These are phyloP conservation scores for Muntiacus reevesi DNA, from an alignment of 2,113 vertebrate genomes.

Conservation along the genomic window DNA sequence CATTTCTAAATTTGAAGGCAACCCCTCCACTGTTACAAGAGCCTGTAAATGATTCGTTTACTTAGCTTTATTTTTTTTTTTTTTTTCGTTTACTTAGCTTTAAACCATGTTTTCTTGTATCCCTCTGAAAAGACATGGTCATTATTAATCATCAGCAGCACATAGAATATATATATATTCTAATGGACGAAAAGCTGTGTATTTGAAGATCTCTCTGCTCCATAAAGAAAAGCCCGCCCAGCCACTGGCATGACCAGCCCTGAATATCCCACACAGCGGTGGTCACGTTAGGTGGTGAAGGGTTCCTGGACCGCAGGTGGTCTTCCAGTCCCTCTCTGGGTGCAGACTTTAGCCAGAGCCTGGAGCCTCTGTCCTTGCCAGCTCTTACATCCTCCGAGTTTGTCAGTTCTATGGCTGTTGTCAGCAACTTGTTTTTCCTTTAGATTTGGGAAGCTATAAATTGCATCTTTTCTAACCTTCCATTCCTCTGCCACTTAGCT, in stretches of 20 bases:
- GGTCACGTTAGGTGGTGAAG: constrained; percentile 4
- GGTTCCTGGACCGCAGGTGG: constrained; percentile 12
- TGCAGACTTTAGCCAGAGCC: constrained; percentile 59
- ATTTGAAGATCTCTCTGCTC: constrained; percentile 37
- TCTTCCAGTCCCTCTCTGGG: constrained; percentile 42
- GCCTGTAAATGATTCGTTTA: not conserved
- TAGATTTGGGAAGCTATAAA: constrained; percentile 65
- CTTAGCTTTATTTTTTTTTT: not conserved
- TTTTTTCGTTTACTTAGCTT: not conserved
- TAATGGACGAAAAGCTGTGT: not conserved
- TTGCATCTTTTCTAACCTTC: constrained; percentile 70
- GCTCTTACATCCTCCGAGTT: constrained; percentile 60
- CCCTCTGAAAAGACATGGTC: not conserved
- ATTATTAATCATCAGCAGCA: not conserved
- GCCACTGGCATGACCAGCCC: not conserved
- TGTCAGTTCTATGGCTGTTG: constrained; percentile 52
- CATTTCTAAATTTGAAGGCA: constrained; percentile 11
- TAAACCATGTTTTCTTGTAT: not conserved
- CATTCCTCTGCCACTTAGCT: constrained; percentile 60
- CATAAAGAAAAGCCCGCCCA: constrained; percentile 10
- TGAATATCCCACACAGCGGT: constrained; percentile 34
- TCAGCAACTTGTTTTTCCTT: constrained; percentile 72
- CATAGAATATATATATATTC: not conserved
- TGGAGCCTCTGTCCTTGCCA: constrained; percentile 65
- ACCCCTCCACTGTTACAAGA: not conserved